Evolutionary conservation across 1,140 invertebrate species (phyloP).

Genomic region (Neuroterus valhalla): DNA sequence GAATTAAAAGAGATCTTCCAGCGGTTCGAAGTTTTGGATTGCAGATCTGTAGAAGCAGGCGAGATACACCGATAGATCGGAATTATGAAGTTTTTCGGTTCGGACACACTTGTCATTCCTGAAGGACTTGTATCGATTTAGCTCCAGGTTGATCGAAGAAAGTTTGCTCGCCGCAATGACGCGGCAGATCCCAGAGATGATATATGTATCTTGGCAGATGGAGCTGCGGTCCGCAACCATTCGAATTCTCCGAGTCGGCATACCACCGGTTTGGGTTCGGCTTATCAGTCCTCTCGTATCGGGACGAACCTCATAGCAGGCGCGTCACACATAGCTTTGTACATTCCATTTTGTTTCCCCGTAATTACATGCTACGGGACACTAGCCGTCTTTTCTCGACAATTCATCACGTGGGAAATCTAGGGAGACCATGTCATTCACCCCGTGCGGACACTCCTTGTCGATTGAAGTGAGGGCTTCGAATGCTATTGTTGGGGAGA

Average conservation of each 20-base stretch:
- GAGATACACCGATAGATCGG: neutral
- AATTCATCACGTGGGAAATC: conserved; percentile 42
- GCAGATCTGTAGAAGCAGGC: too few species aligned
- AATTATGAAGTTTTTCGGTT: too few species aligned
- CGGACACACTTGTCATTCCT: conserved; percentile 25
- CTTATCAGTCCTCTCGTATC: conserved; percentile 52
- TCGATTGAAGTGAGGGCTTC: conserved; percentile 13
- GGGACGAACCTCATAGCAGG: conserved; percentile 49
- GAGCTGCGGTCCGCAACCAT: conserved; percentile 13
- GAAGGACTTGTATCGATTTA: conserved; percentile 1
- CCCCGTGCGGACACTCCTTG: conserved; percentile 6
- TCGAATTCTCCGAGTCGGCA: conserved; percentile 35
- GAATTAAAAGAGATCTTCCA: too few species aligned
- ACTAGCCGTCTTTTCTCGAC: conserved; percentile 36
- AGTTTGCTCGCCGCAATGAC: conserved; percentile 32
- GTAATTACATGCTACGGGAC: conserved; percentile 60
- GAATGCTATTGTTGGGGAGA: neutral
- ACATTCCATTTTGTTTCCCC: conserved; percentile 67
- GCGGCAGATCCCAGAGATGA: conserved; percentile 34
- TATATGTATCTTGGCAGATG: conserved; percentile 30
- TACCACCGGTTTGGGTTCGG: conserved; percentile 37
- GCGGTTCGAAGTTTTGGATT: neutral
- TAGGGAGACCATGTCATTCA: conserved; percentile 29
- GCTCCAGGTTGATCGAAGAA: conserved; percentile 23
- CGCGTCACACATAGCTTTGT: conserved; percentile 58